Evolutionary conservation across 2,113 vertebrate genomes (phyloP), one percentile per base, ranked within the genome.

Genomic region (Megaleporinus macrocephalus): DNA sequence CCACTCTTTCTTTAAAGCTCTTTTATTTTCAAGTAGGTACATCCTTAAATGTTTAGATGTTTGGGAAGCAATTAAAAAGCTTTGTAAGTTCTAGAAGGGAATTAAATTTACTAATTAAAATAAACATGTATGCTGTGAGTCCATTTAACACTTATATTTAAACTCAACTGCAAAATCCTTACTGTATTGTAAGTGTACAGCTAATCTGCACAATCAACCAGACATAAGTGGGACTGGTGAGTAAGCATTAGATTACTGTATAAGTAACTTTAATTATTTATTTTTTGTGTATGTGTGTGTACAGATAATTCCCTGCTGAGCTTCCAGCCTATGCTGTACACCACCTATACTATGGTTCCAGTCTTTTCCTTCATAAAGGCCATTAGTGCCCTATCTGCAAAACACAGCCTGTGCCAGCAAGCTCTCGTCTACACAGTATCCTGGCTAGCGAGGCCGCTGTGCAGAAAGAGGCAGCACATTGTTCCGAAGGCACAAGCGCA

Each of bases 391-490:
- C 66, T 77, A 49, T 73, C n/a, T n/a, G n/a, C n/a, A 51, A 66
- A 62, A 78, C 61, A 76, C 73, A 13, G 69, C 61, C 49, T 62
- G 20, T 59, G 55, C 26, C 47, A 73, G 30, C 16, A 29, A 70
- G 27, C 47, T 7, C 9, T 29, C 55, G 5, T 61, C 16, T 78
- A 75, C 16, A 30, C 22, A 70, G 79, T 78, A 61, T 78, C 24
- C 13, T 73, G 16, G 20, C 49, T 76, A 53, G 62, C 44, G 57
- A 44, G 26, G 15, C 51, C 44, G 18, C 73, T 44, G 44, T 62
- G 22, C 36, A 74, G 68, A 85, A 72, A 69, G 68, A 76, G 57
- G 51, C 66, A 73, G 36, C 73, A 47, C 73, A 77, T 73, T 83
- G 81, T 73, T 83, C 57, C 61, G 27, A 53, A 72, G 73, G 53